These are phyloP conservation scores for Trissoscelio sp. DNA, from an alignment of 2,888 invertebrate species.

Conservation along the genomic window DNA sequence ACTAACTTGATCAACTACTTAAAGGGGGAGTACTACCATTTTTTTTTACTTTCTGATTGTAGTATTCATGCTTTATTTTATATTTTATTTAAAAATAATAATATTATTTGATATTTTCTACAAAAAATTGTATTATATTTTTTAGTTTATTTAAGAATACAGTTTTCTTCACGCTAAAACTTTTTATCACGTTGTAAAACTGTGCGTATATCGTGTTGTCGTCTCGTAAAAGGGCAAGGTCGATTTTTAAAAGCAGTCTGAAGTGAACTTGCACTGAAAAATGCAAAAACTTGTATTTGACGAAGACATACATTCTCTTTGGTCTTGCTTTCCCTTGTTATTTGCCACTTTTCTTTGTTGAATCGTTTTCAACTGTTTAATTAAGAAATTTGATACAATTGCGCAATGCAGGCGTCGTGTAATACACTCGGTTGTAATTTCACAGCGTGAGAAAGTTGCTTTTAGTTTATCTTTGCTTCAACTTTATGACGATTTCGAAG, in stretches of 20 bases:
- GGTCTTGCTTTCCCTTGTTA: not conserved
- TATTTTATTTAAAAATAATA: too few relatives aligned
- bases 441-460: not conserved
- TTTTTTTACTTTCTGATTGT: too few relatives aligned
- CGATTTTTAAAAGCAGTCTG: slow-evolving; percentile 11
- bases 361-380: slow-evolving; percentile 5
- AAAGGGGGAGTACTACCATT: not conserved
- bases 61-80: too few relatives aligned
- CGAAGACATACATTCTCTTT: not conserved
- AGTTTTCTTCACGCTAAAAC: too few relatives aligned
- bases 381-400: slow-evolving; percentile 16
- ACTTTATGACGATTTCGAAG: not conserved
- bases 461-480: not conserved
- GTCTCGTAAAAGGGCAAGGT: slow-evolving; percentile 8
- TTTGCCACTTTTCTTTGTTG: slow-evolving; percentile 1
- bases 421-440: not conserved
- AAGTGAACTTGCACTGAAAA: slow-evolving; percentile 8
- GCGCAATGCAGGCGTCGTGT: not conserved
- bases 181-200: slow-evolving; percentile 35
- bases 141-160: too few relatives aligned
- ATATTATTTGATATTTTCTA: too few relatives aligned
- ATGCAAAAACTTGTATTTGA: not conserved
- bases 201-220: not conserved
- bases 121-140: too few relatives aligned
- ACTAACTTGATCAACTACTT: slow-evolving; percentile 20